Percentiles rank a stretch among this genome's conserved stretches.
These are phyloP conservation scores for Melanotaenia nigrans DNA, from an alignment of 2,797 vertebrate species.

Conservation along the genomic window DNA sequence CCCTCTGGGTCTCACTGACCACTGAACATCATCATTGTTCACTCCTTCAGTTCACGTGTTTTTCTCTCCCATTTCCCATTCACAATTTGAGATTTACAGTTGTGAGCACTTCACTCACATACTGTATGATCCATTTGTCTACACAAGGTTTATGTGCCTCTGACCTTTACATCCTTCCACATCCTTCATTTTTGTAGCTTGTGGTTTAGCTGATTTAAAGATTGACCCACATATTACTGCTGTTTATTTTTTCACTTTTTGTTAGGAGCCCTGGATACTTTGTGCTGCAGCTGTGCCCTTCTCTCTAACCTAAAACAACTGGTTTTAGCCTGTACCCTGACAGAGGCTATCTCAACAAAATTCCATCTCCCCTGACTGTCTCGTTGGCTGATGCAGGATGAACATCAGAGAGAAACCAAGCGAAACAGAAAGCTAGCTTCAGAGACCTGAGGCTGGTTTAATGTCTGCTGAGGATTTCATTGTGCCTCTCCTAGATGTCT, in stretches of 20 bases:
- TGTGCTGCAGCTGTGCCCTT: conserved; percentile 9
- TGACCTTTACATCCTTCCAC: conserved; percentile 54
- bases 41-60: conserved; percentile 29
- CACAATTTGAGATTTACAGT: conserved; percentile 41
- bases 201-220: conserved; percentile 38
- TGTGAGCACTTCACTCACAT: conserved; percentile 27
- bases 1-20: conserved; percentile 37
- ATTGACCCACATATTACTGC: conserved; percentile 41
- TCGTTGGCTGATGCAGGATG: conserved; percentile 23
- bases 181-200: conserved; percentile 39
- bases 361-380: conserved; percentile 17
- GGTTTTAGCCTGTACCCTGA: conserved; percentile 25
- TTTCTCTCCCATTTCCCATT: conserved; percentile 50
- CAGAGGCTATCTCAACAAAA: conserved; percentile 21
- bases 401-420: conserved; percentile 46
- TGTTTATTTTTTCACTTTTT: conserved; percentile 17
- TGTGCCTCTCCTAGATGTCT: conserved; percentile 26
- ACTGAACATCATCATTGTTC: conserved; percentile 37
- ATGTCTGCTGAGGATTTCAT: conserved; percentile 39
- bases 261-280: conserved; percentile 14
- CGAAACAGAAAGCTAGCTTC: conserved; percentile 41
- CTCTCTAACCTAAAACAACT: conserved; percentile 25
- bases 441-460: conserved; percentile 40
- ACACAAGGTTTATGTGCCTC: conserved; percentile 35
- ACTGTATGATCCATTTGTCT: conserved; percentile 19